Evolutionary conservation across 1,140 invertebrate genomes (phyloP), one percentile per base, ranked within the genome.

Genomic region (Argopecten irradians): DNA sequence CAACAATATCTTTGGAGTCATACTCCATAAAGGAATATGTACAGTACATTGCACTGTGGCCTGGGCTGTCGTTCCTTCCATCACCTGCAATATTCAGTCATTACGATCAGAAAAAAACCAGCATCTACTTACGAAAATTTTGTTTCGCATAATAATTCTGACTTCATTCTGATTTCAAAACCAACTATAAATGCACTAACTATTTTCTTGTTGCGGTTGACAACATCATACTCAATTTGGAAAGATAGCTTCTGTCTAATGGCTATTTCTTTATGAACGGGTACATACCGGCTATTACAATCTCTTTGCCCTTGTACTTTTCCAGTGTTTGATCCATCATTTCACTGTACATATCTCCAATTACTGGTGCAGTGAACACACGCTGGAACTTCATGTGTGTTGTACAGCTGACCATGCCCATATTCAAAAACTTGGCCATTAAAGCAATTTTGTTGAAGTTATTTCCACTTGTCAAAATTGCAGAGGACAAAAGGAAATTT

Each of bases 391-490:
- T 41, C 85, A 82, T 28, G 34, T 87, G 88, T 7, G 35, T 41
- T 34, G 82, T 34, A 19, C 22, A 11, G n/a, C 82, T 88, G 0
- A 86, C 32, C 35, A 90, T 84, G n/a, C 34, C 82, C 2, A 90
- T 16, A 16, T 88, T 84, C 43, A 91, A 19, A 84, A 87, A 82
- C 19, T 89, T 55, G 19, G 86, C 55, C 39, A 89, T 86, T 14
- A 90, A 36, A n/a, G 33, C 41, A 39, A 91, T 22, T 46, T 91
- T 91, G 28, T 39, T 32, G 86, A 43, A 91, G 82, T 91, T 91
- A 43, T 89, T 90, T 39, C 87, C 89, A 34, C 87, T 88, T 19
- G 86, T 33, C 0, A 91, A 16, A 46, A 87, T 88, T 19, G 86
- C 39, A 19, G 86, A 34, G 82, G 86, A 82, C 11, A 89, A 19